phyloP scores from a whole-genome alignment of 2,888 invertebrate species.

The Sinotaia quadrata region DNA sequence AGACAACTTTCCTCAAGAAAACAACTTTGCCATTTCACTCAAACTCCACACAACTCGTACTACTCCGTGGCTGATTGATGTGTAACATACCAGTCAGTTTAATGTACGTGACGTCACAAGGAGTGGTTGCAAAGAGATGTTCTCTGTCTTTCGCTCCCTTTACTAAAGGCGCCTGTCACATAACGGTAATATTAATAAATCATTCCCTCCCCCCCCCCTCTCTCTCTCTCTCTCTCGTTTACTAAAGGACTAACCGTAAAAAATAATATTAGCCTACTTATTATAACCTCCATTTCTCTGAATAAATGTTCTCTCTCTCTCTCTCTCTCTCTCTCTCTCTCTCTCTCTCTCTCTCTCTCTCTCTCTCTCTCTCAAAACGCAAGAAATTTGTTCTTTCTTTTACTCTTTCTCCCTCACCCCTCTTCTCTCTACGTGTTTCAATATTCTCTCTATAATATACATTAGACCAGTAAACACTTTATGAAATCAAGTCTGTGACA shows the following conservation, averaged over 20 bases:
- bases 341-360: neutral
- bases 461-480: too few species aligned
- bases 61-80: too few species aligned
- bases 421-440: neutral
- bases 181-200: neutral
- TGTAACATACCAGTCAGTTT: too few species aligned
- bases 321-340: neutral
- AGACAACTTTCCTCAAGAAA: too few species aligned
- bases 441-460: neutral
- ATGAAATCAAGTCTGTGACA: too few species aligned
- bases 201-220: neutral
- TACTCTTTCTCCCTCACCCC: neutral
- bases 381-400: too few species aligned
- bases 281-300: neutral
- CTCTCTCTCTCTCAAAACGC: neutral
- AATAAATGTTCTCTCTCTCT: neutral
- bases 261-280: neutral
- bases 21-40: too few species aligned
- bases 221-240: conserved; percentile 2
- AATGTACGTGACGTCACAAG: too few species aligned
- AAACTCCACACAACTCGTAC: too few species aligned
- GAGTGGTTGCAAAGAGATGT: too few species aligned
- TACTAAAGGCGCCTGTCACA: too few species aligned
- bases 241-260: neutral
- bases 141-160: too few species aligned